phyloP scores from a whole-genome alignment of 2,797 vertebrate genomes.

The Channa striata region DNA sequence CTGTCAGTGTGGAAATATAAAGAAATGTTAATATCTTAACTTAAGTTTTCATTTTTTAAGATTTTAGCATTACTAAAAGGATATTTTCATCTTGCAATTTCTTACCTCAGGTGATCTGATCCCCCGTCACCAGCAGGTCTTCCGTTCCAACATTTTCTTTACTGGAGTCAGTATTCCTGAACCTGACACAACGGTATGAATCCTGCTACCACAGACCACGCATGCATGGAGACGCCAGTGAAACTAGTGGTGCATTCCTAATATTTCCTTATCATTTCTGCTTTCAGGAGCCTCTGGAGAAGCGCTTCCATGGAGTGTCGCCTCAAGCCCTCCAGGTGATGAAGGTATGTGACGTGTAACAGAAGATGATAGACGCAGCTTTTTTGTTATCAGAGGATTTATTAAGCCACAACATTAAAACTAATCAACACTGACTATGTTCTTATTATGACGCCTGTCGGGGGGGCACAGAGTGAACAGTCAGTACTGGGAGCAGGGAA shows the following conservation, averaged over 20 bases:
- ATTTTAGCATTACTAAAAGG: neutral
- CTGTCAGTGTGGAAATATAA: no score
- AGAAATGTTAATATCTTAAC: no score
- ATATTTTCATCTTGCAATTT: conserved; percentile 9
- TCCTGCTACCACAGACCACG: neutral
- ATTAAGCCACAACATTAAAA: neutral
- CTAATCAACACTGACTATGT: no score
- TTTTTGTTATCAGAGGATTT: neutral
- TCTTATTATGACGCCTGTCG: no score
- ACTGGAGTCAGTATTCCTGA: conserved; percentile 91
- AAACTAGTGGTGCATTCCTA: neutral
- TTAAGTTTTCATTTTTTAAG: no score
- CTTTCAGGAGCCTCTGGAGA: conserved; percentile 89
- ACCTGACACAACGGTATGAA: conserved; percentile 84
- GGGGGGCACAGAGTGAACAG: no score
- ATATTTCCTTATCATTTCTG: neutral
- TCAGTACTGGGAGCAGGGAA: no score
- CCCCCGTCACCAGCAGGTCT: conserved; percentile 90
- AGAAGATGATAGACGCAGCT: neutral
- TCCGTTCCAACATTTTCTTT: conserved; percentile 91
- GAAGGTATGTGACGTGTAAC: conserved; percentile 81
- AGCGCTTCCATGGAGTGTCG: conserved; percentile 83
- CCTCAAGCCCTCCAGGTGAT: conserved; percentile 85
- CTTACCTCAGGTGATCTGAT: conserved; percentile 88
- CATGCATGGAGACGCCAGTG: neutral